Percentiles rank a stretch among this genome's conserved stretches.
phyloP scores from a whole-genome alignment of 92 coral and sea anemone species.

The Palythoa grandis region DNA sequence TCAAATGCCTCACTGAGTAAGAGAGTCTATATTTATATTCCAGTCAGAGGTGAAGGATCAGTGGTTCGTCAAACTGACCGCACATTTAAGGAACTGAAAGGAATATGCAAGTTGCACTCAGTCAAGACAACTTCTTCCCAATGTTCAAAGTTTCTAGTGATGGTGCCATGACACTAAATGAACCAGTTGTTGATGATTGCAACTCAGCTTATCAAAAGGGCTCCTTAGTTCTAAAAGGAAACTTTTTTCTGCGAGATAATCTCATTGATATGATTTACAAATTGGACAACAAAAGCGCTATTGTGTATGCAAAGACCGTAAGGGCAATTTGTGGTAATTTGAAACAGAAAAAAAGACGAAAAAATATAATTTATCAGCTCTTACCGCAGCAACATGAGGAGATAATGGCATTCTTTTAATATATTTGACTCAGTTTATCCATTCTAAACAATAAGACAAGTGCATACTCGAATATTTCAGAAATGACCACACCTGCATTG shows the following conservation, averaged over 20 bases:
- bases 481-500: no score
- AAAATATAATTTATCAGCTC: constrained; percentile 9
- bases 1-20: no score
- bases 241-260: constrained; percentile 12
- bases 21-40: background rate
- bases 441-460: background rate
- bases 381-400: constrained; percentile 13
- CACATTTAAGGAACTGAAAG: no score
- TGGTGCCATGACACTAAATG: constrained; percentile 19
- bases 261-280: constrained; percentile 13
- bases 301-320: background rate
- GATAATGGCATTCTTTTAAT: no score
- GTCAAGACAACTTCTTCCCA: constrained; percentile 41
- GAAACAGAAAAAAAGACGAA: background rate
- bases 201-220: constrained; percentile 4
- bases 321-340: constrained; percentile 12
- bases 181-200: constrained; percentile 12
- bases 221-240: constrained; percentile 2
- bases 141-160: constrained; percentile 30
- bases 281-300: constrained; percentile 1
- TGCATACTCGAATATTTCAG: constrained; percentile 1
- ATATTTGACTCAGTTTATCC: background rate
- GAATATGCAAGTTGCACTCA: constrained; percentile 49
- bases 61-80: no score
- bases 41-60: constrained; percentile 6